Conservation (phyloP, 2,113 vertebrate species). For the Sapayoa aenigma region DNA sequence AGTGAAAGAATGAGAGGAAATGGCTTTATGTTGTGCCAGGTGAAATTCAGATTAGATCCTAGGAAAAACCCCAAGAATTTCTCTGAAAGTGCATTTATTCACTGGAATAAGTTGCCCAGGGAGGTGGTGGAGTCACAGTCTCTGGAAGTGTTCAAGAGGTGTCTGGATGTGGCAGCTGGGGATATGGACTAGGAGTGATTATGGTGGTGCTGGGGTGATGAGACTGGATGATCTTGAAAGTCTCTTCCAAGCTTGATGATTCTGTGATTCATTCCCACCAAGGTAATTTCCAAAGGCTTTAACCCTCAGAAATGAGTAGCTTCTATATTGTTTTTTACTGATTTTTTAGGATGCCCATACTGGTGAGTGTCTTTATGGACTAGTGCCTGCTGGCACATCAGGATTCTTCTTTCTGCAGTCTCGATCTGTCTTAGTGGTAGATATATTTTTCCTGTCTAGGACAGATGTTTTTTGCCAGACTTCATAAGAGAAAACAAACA, state of each 20-base stretch:
- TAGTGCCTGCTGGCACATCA: background rate
- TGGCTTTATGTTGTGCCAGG: background rate
- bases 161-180: background rate
- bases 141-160: background rate
- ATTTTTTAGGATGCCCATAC: background rate
- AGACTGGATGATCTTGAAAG: background rate
- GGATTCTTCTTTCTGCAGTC: background rate
- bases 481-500: background rate
- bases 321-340: background rate
- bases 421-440: background rate
- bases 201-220: background rate
- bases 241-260: background rate
- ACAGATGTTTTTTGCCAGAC: background rate
- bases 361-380: background rate
- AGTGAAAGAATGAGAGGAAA: background rate
- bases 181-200: background rate
- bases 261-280: background rate
- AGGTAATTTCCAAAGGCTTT: background rate
- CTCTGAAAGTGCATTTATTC: too few species aligned
- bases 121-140: fast-evolving
- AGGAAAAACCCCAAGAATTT: background rate
- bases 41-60: background rate
- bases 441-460: background rate
- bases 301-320: fast-evolving
- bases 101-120: background rate